Evolutionary conservation across 2,888 invertebrate genomes (phyloP).

Genomic region (Rhamnusium bicolor): DNA sequence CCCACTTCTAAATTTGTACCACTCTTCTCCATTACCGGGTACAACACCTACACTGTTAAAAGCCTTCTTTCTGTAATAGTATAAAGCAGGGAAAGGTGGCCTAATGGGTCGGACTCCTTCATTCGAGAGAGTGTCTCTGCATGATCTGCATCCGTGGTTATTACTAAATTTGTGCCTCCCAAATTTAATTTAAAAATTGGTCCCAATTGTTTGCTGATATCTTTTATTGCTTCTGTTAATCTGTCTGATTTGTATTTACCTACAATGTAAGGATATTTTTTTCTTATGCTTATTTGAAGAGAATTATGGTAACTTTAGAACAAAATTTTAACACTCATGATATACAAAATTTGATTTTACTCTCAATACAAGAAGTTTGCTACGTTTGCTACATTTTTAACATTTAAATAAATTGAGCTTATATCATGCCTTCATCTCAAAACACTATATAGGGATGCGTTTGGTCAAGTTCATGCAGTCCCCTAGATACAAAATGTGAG

Average conservation of each 20-base stretch:
- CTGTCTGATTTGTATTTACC: constrained; percentile 67
- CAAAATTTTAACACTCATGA: too few relatives aligned
- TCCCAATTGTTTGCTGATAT: constrained; percentile 70
- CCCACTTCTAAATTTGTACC: constrained; percentile 73
- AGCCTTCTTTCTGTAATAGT: constrained; percentile 70
- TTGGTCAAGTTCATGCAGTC: too few relatives aligned
- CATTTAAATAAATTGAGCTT: too few relatives aligned
- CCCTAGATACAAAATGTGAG: too few relatives aligned
- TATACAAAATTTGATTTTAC: too few relatives aligned
- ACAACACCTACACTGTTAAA: constrained; percentile 73
- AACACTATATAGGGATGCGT: too few relatives aligned
- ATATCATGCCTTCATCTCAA: too few relatives aligned
- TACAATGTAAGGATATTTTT: constrained; percentile 44
- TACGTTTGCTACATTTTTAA: too few relatives aligned
- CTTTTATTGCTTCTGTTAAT: constrained; percentile 70
- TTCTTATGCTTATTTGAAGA: constrained; percentile 1
- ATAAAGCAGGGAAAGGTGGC: constrained; percentile 73
- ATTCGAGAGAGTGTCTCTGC: constrained; percentile 70
- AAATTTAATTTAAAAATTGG: constrained; percentile 71
- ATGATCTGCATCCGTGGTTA: constrained; percentile 72
- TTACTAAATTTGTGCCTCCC: constrained; percentile 70
- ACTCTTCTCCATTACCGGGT: constrained; percentile 75
- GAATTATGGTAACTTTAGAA: too few relatives aligned
- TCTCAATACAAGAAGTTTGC: too few relatives aligned
- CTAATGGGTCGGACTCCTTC: constrained; percentile 73